phyloP scores from a whole-genome alignment of 2,113 vertebrate species.

The Semnornis frantzii region DNA sequence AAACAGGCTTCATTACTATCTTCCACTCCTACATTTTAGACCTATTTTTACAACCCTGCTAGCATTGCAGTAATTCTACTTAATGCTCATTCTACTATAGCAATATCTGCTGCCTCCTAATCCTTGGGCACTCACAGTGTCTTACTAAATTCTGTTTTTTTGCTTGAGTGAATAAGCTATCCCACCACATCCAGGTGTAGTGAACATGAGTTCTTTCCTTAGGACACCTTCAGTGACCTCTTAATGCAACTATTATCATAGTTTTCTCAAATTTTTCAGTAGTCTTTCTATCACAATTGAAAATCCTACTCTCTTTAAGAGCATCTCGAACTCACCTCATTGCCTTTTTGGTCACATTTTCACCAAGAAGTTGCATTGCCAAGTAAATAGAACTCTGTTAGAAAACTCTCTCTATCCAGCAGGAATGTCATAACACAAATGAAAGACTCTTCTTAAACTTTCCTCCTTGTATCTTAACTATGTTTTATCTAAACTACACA shows the following conservation, averaged over 20 bases:
- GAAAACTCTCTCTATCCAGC: background rate
- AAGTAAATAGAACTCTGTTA: background rate
- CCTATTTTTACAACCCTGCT: constrained; percentile 21
- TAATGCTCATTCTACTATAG: background rate
- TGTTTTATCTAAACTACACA: background rate
- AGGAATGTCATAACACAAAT: background rate
- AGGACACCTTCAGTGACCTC: background rate
- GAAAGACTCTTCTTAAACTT: background rate
- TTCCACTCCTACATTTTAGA: constrained; percentile 1
- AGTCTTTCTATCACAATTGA: background rate
- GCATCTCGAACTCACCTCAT: background rate
- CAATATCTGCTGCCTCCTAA: background rate
- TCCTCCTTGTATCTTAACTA: background rate
- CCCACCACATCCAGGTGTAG: background rate
- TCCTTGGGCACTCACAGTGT: background rate
- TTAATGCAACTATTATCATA: background rate
- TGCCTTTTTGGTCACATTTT: background rate
- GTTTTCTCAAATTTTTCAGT: background rate
- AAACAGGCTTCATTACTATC: background rate
- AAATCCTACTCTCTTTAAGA: background rate
- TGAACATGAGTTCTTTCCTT: background rate
- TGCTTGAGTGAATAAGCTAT: background rate
- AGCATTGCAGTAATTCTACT: background rate
- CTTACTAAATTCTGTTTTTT: background rate
- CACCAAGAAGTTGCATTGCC: background rate